Evolutionary conservation across 2,113 vertebrate genomes (phyloP).

Genomic region (Eonycteris spelaea): DNA sequence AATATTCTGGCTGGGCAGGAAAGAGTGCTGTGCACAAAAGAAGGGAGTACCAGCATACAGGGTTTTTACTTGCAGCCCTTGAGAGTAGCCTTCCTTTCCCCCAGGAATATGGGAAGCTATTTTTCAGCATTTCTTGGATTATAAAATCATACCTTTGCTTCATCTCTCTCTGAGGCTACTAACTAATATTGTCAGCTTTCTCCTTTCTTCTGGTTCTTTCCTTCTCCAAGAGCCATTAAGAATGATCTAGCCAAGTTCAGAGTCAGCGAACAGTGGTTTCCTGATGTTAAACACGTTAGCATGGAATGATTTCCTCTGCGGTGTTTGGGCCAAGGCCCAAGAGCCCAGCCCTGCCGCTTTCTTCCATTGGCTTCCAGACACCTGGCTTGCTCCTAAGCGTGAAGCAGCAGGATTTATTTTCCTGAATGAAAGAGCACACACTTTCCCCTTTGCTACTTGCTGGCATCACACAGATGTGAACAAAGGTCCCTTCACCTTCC

Average conservation of each 20-base stretch:
- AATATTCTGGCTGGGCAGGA: neutral
- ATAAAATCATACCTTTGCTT: neutral
- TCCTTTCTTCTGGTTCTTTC: neutral
- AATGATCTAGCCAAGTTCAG: neutral
- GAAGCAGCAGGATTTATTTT: slow-evolving; percentile 9
- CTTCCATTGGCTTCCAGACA: neutral
- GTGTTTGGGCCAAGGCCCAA: neutral
- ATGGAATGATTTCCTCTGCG: neutral
- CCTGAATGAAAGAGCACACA: neutral
- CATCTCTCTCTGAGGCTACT: neutral
- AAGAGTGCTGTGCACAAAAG: neutral
- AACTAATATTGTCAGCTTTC: neutral
- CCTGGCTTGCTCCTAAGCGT: neutral
- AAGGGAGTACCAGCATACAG: neutral
- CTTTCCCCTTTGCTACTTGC: neutral
- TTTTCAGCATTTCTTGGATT: neutral
- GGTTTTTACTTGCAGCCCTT: neutral
- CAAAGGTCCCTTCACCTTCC: neutral
- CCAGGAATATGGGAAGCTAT: neutral
- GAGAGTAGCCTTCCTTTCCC: neutral
- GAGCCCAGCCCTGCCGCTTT: neutral
- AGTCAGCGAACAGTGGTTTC: neutral
- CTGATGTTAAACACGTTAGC: neutral
- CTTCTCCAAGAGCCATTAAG: neutral
- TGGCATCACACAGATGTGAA: neutral